These are phyloP conservation scores for Pseudoatta argentina DNA, from an alignment of 1,140 invertebrate genomes.

Conservation along the genomic window DNA sequence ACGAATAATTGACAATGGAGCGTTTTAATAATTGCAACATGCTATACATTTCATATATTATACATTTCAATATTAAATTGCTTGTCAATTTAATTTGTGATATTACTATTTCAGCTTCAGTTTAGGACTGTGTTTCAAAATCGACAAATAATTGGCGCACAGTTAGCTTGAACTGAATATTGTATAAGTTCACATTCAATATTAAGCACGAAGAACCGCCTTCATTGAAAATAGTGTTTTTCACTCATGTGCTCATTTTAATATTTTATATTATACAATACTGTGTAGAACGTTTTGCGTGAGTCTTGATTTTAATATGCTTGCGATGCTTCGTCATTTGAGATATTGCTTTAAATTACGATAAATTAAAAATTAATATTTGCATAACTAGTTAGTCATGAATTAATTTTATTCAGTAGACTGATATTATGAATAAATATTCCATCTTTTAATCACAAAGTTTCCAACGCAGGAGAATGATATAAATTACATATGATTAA, in stretches of 20 bases:
- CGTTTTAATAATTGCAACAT: neutral
- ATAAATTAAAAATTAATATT: neutral
- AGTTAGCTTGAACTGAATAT: too few relatives aligned
- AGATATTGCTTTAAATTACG: neutral
- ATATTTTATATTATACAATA: neutral
- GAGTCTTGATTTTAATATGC: neutral
- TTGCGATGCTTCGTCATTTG: neutral
- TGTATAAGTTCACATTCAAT: too few relatives aligned
- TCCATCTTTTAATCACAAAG: neutral
- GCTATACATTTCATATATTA: too few relatives aligned
- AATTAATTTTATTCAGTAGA: neutral
- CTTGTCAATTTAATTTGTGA: too few relatives aligned
- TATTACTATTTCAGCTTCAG: too few relatives aligned
- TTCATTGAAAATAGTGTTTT: too few relatives aligned
- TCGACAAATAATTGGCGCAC: too few relatives aligned
- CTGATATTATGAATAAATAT: neutral
- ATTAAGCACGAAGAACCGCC: too few relatives aligned
- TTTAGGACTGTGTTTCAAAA: too few relatives aligned
- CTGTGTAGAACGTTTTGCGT: neutral
- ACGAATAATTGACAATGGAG: constrained; percentile 36
- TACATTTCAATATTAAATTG: too few relatives aligned
- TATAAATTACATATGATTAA: constrained; percentile 5
- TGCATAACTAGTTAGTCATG: neutral
- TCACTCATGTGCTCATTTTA: neutral
- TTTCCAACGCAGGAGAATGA: neutral